phyloP scores from a whole-genome alignment of 1,140 invertebrate species.

The Atopsyche davidsoni region DNA sequence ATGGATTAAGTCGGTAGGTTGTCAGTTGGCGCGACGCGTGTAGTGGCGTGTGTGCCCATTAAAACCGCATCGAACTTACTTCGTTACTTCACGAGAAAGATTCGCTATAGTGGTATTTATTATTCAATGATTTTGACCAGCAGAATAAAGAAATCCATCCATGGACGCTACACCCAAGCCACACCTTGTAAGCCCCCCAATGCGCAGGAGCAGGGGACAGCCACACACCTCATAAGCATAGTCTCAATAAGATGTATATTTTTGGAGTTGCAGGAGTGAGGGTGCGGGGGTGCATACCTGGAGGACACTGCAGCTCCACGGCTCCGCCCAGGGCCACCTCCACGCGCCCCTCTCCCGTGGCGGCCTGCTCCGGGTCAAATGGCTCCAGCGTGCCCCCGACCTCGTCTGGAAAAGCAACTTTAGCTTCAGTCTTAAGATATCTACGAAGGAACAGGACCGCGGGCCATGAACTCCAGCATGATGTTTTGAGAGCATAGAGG shows the following conservation, averaged over 20 bases:
- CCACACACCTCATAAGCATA: background rate
- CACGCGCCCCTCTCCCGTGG: slow-evolving; percentile 39
- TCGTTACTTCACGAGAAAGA: too few relatives aligned
- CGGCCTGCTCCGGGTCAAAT: slow-evolving; percentile 28
- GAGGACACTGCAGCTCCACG: slow-evolving; percentile 76
- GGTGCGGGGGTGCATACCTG: slow-evolving; percentile 43
- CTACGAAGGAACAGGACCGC: background rate
- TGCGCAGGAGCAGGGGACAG: background rate
- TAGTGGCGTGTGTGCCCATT: too few relatives aligned
- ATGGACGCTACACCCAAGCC: background rate
- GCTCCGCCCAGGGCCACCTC: slow-evolving; percentile 78
- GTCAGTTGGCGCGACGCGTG: too few relatives aligned
- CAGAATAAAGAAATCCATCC: too few relatives aligned
- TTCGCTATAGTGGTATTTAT: too few relatives aligned
- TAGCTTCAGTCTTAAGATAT: too few relatives aligned
- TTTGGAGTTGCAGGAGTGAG: background rate
- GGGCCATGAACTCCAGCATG: too few relatives aligned
- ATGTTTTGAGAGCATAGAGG: background rate
- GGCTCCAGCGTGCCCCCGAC: slow-evolving; percentile 31
- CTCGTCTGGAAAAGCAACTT: slow-evolving; percentile 14
- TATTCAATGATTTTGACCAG: too few relatives aligned
- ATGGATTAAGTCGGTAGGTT: too few relatives aligned
- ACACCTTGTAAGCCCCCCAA: background rate
- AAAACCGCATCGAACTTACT: too few relatives aligned
- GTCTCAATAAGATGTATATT: background rate